These are phyloP conservation scores for Strix uralensis DNA, from an alignment of 2,113 vertebrate genomes.

Conservation along the genomic window DNA sequence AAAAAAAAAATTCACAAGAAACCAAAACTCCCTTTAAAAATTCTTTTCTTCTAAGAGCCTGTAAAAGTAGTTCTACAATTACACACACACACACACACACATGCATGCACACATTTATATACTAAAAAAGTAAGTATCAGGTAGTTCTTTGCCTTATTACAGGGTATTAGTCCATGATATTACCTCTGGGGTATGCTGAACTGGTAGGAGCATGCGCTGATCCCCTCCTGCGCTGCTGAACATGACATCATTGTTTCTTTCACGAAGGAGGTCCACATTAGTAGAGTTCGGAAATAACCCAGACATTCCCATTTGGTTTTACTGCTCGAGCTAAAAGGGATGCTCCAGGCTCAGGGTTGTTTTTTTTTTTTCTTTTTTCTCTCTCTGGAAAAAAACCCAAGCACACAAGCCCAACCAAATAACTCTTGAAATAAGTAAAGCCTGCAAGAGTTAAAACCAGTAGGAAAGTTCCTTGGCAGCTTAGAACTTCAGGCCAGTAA, in stretches of 20 bases:
- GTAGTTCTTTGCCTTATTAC: not conserved
- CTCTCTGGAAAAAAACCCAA: not conserved
- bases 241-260: not conserved
- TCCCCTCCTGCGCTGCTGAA: not conserved
- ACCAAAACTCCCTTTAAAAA: not conserved
- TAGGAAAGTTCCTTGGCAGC: not conserved
- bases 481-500: not conserved
- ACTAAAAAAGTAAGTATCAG: not conserved
- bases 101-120: not conserved
- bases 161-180: not conserved
- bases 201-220: not conserved
- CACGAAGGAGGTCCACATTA: not conserved
- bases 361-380: fast-evolving
- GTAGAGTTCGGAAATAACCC: not conserved
- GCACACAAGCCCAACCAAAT: not conserved
- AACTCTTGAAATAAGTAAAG: not conserved
- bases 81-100: too few species aligned
- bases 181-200: not conserved
- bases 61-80: not conserved
- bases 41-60: not conserved
- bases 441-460: not conserved
- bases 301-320: not conserved
- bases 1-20: not conserved
- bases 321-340: not conserved
- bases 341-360: not conserved